Conservation (phyloP, 35 echinoderm and acorn worm species). For the Chiridota heheva region DNA sequence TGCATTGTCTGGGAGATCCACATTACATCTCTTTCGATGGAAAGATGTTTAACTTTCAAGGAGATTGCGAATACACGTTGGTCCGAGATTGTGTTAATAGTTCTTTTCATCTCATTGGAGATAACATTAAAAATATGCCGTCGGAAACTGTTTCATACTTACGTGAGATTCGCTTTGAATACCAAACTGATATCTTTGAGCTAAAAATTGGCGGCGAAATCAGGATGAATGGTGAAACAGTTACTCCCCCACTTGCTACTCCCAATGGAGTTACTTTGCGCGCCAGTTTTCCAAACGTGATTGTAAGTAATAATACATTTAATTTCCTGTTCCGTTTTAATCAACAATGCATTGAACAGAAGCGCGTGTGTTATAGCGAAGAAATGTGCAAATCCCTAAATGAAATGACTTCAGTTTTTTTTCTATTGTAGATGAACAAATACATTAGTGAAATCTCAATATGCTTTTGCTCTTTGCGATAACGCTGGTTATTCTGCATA, state of each 20-base stretch:
- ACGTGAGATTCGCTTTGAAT: slow-evolving; percentile 43
- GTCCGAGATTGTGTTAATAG: slow-evolving; percentile 31
- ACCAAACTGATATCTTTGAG: slow-evolving; percentile 5
- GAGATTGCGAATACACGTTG: slow-evolving; percentile 74
- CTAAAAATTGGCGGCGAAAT: slow-evolving; percentile 35
- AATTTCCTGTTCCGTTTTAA: too few species aligned
- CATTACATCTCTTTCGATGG: slow-evolving; percentile 79
- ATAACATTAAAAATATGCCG: slow-evolving; percentile 55
- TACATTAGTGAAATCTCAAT: too few species aligned
- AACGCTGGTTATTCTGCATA: too few species aligned
- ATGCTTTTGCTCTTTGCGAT: too few species aligned
- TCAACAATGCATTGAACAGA: too few species aligned
- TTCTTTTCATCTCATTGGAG: slow-evolving; percentile 35
- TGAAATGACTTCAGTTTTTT: too few species aligned
- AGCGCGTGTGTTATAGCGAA: too few species aligned
- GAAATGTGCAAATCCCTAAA: too few species aligned
- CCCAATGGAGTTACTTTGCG: slow-evolving; percentile 37
- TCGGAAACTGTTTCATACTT: slow-evolving; percentile 46
- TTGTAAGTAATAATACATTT: too few species aligned
- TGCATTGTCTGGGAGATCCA: slow-evolving; percentile 72
- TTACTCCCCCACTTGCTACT: slow-evolving; percentile 43
- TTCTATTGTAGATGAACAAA: too few species aligned
- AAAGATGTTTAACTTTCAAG: slow-evolving; percentile 62
- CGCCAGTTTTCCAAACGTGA: background rate
- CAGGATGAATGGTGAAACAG: slow-evolving; percentile 46